Evolutionary conservation across 2,113 vertebrate genomes (phyloP), one percentile per base, ranked within the genome.

Genomic region (Felis chaus): DNA sequence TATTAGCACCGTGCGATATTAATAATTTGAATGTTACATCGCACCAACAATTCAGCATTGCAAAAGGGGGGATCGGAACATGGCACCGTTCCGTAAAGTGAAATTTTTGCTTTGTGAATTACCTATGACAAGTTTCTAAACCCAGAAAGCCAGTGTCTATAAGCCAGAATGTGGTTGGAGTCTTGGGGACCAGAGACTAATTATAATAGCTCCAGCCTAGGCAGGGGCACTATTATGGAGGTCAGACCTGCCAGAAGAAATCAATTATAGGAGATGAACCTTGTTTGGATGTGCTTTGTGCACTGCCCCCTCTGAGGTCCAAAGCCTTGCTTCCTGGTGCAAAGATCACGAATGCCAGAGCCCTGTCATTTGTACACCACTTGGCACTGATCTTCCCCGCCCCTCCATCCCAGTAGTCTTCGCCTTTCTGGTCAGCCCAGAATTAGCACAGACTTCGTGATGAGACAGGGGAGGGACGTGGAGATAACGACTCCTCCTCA

Each of bases 241-340:
- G 92, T 97, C 92, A 95, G 74, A 97, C 36, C 94, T 97, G 97
- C 96, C 97, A 96, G 80, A 97, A 97, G 95, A 98, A 97, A 98
- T 98, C 95, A 98, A 97, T 98, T 97, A 97, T 92, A 97, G 83
- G 65, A 92, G 48, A 95, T 87, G 92, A 97, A 88, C 65, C 95
- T 95, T 90, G 57, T 82, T 96, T 96, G 87, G 96, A 87, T 90
- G 74, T 79, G 19, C 68, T 90, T 80, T 1, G 3, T 89, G 86
- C 39, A 66, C 61, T 0, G 2, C n/a, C 65, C 68, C 19, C 50
- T 95, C 69, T 61, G 61, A 96, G 68, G 83, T 89, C 69, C 29
- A 61, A 61, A 92, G n/a, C 29, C 84, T 92, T 79, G 45, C 78
- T 78, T 95, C 79, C 83, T 82, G 50, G 68, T 92, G 39, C 84